Percentiles rank a stretch among this genome's conserved stretches.
Conservation (phyloP, 2,888 invertebrate species). For the Conistra vaccinii region DNA sequence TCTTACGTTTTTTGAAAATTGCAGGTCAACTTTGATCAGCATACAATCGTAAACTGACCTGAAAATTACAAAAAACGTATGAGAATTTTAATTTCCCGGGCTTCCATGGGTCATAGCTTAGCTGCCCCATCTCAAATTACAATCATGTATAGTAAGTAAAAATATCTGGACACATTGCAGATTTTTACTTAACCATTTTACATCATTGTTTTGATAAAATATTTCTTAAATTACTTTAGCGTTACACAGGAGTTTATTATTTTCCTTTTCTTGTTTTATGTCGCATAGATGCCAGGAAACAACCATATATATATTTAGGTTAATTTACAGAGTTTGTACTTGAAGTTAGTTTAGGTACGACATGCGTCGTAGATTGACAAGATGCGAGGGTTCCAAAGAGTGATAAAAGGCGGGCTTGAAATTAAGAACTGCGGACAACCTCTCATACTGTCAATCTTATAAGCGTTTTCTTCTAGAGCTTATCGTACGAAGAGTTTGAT, state of each 20-base stretch:
- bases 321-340: constrained; percentile 44
- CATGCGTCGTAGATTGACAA: constrained; percentile 24
- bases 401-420: constrained; percentile 12
- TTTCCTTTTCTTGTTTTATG: constrained; percentile 13
- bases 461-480: constrained; percentile 27
- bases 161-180: constrained; percentile 22
- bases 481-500: constrained; percentile 36
- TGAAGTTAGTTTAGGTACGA: constrained; percentile 31
- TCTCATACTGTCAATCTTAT: constrained; percentile 6
- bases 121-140: constrained; percentile 23
- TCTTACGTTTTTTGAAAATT: background rate
- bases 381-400: constrained; percentile 13
- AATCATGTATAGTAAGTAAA: constrained; percentile 17
- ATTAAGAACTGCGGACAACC: constrained; percentile 9
- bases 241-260: constrained; percentile 20
- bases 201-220: background rate
- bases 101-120: background rate
- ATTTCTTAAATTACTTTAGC: constrained; percentile 31
- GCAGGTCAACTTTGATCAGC: background rate
- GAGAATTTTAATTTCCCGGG: background rate
- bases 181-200: constrained; percentile 19
- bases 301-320: constrained; percentile 30
- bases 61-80: background rate
- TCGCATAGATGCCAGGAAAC: constrained; percentile 18
- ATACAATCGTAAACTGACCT: background rate